Conservation (phyloP, 2,113 vertebrate genomes). For the Peromyscus polionotus region DNA sequence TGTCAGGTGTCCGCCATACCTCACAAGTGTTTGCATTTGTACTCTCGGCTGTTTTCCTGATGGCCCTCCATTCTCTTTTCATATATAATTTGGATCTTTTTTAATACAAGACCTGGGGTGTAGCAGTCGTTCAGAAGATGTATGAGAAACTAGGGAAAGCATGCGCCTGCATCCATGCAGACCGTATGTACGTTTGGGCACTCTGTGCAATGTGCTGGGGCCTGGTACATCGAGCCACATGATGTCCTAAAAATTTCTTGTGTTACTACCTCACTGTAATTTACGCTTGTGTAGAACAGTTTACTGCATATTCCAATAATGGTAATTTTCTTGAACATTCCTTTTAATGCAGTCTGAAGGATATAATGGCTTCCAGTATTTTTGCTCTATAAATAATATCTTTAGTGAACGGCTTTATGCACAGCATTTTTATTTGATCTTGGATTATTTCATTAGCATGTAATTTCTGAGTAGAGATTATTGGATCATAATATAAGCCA, state of each 20-base stretch:
- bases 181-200: no score
- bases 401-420: not conserved
- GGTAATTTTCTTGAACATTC: slow-evolving; percentile 32
- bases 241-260: not conserved
- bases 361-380: slow-evolving; percentile 8
- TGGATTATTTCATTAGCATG: slow-evolving; percentile 9
- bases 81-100: not conserved
- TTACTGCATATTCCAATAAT: not conserved
- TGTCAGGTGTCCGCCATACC: not conserved
- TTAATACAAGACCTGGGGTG: not conserved
- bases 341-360: not conserved
- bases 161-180: not conserved
- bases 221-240: not conserved
- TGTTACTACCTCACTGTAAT: not conserved
- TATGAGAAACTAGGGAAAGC: not conserved
- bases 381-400: not conserved
- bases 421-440: slow-evolving; percentile 9
- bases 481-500: not conserved
- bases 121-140: not conserved
- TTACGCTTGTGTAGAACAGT: not conserved
- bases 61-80: not conserved
- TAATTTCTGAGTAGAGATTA: not conserved
- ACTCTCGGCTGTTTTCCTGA: not conserved
- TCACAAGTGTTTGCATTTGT: not conserved
- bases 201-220: fast-evolving